Percentiles rank a stretch among this genome's conserved stretches.
Conservation (phyloP, 2,888 invertebrate genomes). For the Chrysodeixis includens region DNA sequence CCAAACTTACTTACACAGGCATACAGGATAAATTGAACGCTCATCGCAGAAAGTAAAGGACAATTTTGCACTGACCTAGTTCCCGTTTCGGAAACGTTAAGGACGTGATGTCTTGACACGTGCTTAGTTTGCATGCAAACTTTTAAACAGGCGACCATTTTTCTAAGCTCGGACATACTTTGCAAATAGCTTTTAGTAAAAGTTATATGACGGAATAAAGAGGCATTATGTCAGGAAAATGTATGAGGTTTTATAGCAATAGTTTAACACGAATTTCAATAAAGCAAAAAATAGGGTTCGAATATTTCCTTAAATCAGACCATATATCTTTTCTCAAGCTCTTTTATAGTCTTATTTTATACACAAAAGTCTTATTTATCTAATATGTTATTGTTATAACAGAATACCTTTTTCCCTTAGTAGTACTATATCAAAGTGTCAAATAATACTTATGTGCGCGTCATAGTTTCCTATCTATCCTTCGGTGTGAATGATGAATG, state of each 20-base stretch:
- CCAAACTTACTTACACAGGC: too few species aligned
- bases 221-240: neutral
- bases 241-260: too few species aligned
- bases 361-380: too few species aligned
- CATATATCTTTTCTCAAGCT: too few species aligned
- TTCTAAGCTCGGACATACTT: slow-evolving; percentile 30
- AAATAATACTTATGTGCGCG: neutral
- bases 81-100: slow-evolving; percentile 38
- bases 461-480: slow-evolving; percentile 3
- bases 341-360: too few species aligned
- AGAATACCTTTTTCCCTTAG: neutral
- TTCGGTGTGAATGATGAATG: slow-evolving; percentile 18
- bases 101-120: slow-evolving; percentile 42
- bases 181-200: neutral
- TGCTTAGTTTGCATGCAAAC: slow-evolving; percentile 35
- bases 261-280: too few species aligned
- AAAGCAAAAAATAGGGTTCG: too few species aligned
- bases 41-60: slow-evolving; percentile 20
- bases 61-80: slow-evolving; percentile 41
- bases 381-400: too few species aligned
- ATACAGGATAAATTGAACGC: slow-evolving; percentile 27
- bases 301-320: too few species aligned
- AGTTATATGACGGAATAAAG: neutral
- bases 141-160: slow-evolving; percentile 29
- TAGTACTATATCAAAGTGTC: slow-evolving; percentile 8